A percentile compares a stretch with the other conserved stretches of the same genome.
phyloP scores from a whole-genome alignment of 92 coral and sea anemone species.

The Blastomussa wellsi region DNA sequence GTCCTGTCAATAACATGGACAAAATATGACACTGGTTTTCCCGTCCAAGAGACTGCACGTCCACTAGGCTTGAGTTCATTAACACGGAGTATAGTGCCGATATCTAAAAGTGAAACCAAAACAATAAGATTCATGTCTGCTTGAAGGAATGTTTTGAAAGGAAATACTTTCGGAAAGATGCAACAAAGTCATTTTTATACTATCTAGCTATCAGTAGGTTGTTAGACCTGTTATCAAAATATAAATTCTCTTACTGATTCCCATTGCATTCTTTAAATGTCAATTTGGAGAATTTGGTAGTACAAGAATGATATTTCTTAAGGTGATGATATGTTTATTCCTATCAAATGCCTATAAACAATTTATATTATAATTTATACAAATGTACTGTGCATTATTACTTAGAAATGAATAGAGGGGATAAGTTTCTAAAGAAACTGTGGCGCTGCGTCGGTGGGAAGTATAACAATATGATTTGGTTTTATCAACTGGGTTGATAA shows the following conservation, averaged over 20 bases:
- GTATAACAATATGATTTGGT: too few relatives aligned
- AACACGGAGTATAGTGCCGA: constrained; percentile 93
- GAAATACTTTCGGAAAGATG: not conserved
- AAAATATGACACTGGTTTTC: constrained; percentile 95
- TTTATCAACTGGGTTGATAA: too few relatives aligned
- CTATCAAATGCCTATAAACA: too few relatives aligned
- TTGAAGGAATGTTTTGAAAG: not conserved
- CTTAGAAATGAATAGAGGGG: too few relatives aligned
- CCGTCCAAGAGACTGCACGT: constrained; percentile 99
- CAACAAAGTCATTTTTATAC: not conserved
- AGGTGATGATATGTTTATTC: too few relatives aligned
- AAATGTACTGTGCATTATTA: too few relatives aligned
- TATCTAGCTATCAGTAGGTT: too few relatives aligned
- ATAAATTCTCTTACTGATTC: not conserved
- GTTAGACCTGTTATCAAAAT: not conserved
- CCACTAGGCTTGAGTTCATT: constrained; percentile 91
- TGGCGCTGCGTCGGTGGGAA: too few relatives aligned
- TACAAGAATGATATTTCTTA: too few relatives aligned
- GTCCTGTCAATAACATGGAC: constrained; percentile 95
- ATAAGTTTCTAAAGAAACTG: too few relatives aligned
- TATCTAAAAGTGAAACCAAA: constrained; percentile 50
- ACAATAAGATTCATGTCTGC: not conserved
- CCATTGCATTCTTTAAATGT: not conserved
- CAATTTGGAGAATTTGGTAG: not conserved
- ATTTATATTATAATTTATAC: too few relatives aligned